Percentiles rank a stretch among this genome's conserved stretches.
These are phyloP conservation scores for Podarcis cretensis DNA, from an alignment of 2,113 vertebrate genomes.

Conservation along the genomic window DNA sequence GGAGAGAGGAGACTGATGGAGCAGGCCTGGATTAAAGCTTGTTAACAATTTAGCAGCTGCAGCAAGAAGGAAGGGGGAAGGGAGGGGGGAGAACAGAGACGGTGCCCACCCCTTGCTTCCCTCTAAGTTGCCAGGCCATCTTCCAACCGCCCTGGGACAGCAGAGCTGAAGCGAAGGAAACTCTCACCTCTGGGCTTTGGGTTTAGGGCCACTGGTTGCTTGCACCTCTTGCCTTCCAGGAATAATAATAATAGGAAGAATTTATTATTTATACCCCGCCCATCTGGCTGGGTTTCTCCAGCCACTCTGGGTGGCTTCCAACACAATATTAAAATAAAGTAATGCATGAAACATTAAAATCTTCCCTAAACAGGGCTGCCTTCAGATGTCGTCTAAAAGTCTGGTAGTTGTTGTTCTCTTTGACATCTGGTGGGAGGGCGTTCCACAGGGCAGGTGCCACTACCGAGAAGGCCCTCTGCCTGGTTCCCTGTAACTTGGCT, in stretches of 20 bases:
- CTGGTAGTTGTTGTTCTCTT: too few relatives aligned
- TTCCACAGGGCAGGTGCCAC: too few relatives aligned
- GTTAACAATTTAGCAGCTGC: constrained; percentile 28
- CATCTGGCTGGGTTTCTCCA: too few relatives aligned
- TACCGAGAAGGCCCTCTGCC: too few relatives aligned
- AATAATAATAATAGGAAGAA: background rate
- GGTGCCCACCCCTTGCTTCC: accelerated
- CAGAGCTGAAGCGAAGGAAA: background rate
- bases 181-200: background rate
- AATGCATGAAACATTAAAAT: too few relatives aligned
- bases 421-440: too few relatives aligned
- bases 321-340: too few relatives aligned
- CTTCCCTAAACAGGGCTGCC: too few relatives aligned
- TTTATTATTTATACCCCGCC: too few relatives aligned
- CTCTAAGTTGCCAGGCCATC: background rate
- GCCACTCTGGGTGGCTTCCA: too few relatives aligned
- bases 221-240: background rate
- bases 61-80: background rate
- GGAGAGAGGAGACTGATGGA: background rate
- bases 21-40: constrained; percentile 13
- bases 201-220: background rate
- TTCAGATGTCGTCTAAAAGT: too few relatives aligned
- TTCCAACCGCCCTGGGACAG: background rate
- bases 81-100: accelerated
- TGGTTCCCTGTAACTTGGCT: too few relatives aligned